Percentiles rank a stretch among this genome's conserved stretches.
phyloP scores from a whole-genome alignment of 2,888 invertebrate genomes.

The Agrochola litura region DNA sequence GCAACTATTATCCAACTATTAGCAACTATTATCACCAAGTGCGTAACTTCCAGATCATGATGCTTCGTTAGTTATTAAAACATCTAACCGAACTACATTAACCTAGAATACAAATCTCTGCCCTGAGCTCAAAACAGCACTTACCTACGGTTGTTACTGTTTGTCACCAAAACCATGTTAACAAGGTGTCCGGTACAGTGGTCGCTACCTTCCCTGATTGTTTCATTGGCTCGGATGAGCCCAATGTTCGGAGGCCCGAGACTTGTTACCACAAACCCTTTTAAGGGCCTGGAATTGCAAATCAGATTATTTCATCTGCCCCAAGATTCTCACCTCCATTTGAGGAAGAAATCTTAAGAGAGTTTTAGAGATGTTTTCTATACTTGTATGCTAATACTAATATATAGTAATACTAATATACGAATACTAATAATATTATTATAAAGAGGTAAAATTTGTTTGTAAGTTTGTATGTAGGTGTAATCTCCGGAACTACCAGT shows the following conservation, averaged over 20 bases:
- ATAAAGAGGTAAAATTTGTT: no score
- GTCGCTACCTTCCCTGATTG: constrained; percentile 71
- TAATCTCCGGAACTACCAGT: no score
- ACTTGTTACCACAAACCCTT: constrained; percentile 71
- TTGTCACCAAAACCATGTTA: constrained; percentile 11
- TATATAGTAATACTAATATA: no score
- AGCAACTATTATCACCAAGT: not conserved
- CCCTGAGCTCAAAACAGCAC: not conserved
- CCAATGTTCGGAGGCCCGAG: constrained; percentile 65
- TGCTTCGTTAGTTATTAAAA: not conserved
- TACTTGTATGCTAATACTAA: no score
- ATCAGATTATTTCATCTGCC: constrained; percentile 78
- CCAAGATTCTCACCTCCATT: constrained; percentile 59
- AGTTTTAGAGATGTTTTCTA: constrained; percentile 21
- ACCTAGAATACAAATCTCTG: not conserved
- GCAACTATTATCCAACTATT: not conserved
- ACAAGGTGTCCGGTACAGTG: constrained; percentile 16
- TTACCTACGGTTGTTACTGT: not conserved
- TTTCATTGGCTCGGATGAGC: constrained; percentile 69
- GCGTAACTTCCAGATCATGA: not conserved
- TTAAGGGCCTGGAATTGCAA: constrained; percentile 78
- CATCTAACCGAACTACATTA: not conserved
- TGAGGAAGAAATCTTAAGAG: constrained; percentile 28
- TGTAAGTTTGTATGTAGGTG: no score
- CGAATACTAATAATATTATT: no score